These are phyloP conservation scores for Netelia virgata DNA, from an alignment of 2,888 invertebrate species.

Conservation along the genomic window DNA sequence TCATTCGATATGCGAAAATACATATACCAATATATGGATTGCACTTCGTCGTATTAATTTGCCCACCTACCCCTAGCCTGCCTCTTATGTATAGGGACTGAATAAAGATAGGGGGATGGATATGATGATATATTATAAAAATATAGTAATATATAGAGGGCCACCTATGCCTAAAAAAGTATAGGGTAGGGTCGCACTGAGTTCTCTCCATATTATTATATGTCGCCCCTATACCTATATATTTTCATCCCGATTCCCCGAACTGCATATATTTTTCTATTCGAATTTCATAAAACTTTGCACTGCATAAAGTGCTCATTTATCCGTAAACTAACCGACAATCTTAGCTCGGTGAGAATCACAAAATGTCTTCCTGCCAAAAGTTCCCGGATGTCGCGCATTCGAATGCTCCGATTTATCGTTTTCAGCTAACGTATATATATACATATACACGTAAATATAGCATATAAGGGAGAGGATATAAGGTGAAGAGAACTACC, in stretches of 20 bases:
- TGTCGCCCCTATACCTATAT: too few relatives aligned
- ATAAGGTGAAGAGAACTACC: slow-evolving; percentile 45
- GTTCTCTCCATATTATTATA: too few relatives aligned
- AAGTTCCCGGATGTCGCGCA: slow-evolving; percentile 41
- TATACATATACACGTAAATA: slow-evolving; percentile 13
- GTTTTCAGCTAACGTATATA: background rate
- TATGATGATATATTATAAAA: too few relatives aligned
- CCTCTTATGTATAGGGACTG: too few relatives aligned
- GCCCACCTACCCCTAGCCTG: too few relatives aligned
- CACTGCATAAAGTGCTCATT: background rate
- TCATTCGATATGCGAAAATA: too few relatives aligned
- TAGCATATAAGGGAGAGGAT: slow-evolving; percentile 24
- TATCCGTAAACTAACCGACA: slow-evolving; percentile 20
- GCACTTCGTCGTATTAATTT: too few relatives aligned
- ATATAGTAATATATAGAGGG: too few relatives aligned
- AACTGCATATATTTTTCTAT: background rate
- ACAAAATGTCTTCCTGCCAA: slow-evolving; percentile 27
- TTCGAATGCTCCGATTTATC: slow-evolving; percentile 56
- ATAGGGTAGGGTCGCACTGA: too few relatives aligned
- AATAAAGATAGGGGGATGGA: too few relatives aligned
- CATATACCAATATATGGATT: too few relatives aligned
- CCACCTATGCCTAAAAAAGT: too few relatives aligned
- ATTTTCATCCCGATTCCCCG: background rate
- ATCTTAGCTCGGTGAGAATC: slow-evolving; percentile 7
- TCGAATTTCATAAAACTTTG: background rate